Evolutionary conservation across 2,888 invertebrate genomes (phyloP), one percentile per base, ranked within the genome.

Genomic region (Lasioglossum morio): DNA sequence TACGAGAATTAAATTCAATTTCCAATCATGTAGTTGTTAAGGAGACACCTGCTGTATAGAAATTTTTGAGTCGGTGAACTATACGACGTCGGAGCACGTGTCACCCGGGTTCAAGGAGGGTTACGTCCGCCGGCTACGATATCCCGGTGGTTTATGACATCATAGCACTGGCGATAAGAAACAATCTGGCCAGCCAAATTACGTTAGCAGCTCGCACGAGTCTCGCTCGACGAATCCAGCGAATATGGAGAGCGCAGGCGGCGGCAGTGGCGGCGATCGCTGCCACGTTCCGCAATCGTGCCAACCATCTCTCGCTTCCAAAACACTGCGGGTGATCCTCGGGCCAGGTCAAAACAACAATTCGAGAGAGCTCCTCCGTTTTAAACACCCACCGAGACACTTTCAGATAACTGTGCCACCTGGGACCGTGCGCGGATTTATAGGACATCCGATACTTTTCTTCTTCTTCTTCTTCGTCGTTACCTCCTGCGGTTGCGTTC

Each of bases 81-180:
- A 34, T 66, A 66, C 34, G 34, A 66, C 34, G 30, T 19, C 19
- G 19, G 34, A 66, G 34, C 66, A 66, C 66, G 66, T 34, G 66
- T 66, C 66, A n/a, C 66, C 19, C 66, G 34, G 66, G 66, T 66
- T 66, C 66, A 66, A 66, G 66, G 66, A 8, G 66, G 66, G 34
- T 66, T 66, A 66, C 66, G 66, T 34, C 66, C 34, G 66, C 66
- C 66, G 16, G 34, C 66, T 19, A 30, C 66, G 34, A 66, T 66
- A 66, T 66, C 66, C 66, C 66, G 66, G 66, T 66, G 66, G 66
- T 66, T 66, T 66, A 66, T 66, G 66, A 66, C 66, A 66, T 66
- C 66, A 66, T 34, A 66, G 66, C 66, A 66, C 30, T 34, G 66
- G 66, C 34, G 66, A 66, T 66, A 66, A 66, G 66, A 66, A 66